A percentile compares a stretch with the other conserved stretches of the same genome.
Evolutionary conservation across 2,888 invertebrate genomes (phyloP).

Genomic region (Agapetus fuscipes): DNA sequence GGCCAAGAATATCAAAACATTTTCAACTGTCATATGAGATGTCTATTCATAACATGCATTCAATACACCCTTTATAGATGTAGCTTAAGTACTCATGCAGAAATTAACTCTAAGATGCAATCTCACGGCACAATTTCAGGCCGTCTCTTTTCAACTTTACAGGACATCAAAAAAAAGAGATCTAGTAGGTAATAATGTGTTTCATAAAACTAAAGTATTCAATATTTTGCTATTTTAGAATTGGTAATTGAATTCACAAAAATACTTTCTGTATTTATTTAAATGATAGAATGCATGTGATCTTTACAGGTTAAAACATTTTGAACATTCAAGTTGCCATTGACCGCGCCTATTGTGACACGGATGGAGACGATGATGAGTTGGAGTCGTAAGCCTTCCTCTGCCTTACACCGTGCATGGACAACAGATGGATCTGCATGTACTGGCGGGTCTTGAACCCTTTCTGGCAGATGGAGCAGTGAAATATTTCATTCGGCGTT

Average conservation of each 20-base stretch:
- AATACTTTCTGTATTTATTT: no score
- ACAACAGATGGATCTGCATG: conserved; percentile 58
- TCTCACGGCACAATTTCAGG: no score
- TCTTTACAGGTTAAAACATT: no score
- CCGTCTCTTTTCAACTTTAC: no score
- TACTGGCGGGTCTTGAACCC: conserved; percentile 62
- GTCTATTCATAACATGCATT: conserved; percentile 18
- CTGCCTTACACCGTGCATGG: conserved; percentile 55
- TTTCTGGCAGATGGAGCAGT: conserved; percentile 55
- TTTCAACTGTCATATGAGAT: conserved; percentile 4
- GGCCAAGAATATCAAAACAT: conserved; percentile 5
- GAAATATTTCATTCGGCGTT: conserved; percentile 48
- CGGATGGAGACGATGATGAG: conserved; percentile 14
- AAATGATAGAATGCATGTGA: no score
- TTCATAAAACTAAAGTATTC: no score
- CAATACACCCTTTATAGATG: conserved; percentile 17
- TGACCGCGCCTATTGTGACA: conserved; percentile 17
- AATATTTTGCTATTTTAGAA: no score
- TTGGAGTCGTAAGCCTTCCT: conserved; percentile 39
- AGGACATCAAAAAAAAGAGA: no score
- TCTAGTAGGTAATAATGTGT: no score
- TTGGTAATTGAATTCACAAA: no score
- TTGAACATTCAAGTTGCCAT: no score
- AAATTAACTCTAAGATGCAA: conserved; percentile 1
- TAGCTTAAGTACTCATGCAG: conserved; percentile 20